These are phyloP conservation scores for Capreolus pygargus DNA, from an alignment of 2,113 vertebrate genomes.

Conservation along the genomic window DNA sequence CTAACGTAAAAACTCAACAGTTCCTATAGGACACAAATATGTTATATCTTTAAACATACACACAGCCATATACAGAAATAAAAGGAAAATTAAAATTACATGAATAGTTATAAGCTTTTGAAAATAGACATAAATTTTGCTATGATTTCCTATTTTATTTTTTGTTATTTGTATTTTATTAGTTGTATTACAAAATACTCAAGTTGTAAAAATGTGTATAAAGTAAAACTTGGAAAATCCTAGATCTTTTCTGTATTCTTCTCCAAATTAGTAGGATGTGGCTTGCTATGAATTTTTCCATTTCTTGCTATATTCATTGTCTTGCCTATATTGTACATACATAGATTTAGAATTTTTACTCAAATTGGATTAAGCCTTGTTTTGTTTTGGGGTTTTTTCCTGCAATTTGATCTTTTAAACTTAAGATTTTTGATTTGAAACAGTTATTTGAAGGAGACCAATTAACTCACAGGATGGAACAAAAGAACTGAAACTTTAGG, in stretches of 20 bases:
- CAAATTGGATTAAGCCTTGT: neutral
- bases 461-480: neutral
- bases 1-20: neutral
- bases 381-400: neutral
- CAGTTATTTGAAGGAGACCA: neutral
- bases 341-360: neutral
- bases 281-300: neutral
- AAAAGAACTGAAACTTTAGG: neutral
- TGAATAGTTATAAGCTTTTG: neutral
- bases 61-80: neutral
- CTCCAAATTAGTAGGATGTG: neutral
- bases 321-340: rapidly evolving
- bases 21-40: neutral
- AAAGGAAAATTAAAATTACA: neutral
- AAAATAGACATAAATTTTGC: neutral
- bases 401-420: neutral
- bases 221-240: neutral
- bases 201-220: neutral
- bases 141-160: neutral
- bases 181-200: neutral
- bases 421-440: neutral
- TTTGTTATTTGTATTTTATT: neutral
- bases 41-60: neutral
- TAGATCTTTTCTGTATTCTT: neutral
- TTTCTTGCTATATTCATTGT: neutral